These are phyloP conservation scores for Jordanella pulchra DNA, from an alignment of 2,797 vertebrate genomes.

Conservation along the genomic window DNA sequence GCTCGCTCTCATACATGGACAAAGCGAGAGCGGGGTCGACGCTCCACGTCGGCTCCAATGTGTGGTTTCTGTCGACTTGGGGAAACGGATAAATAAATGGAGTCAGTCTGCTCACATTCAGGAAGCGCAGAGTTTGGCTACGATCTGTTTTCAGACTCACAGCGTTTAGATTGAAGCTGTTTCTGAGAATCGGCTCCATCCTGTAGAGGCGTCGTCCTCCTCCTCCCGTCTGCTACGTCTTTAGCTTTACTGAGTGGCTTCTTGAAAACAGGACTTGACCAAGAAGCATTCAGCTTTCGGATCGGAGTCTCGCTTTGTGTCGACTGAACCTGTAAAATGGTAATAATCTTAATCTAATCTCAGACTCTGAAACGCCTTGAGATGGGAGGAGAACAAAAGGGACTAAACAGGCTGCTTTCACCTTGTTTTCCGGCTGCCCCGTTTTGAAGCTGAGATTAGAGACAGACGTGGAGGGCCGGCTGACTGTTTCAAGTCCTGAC, in stretches of 20 bases:
- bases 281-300: not conserved
- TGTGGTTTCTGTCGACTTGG: slow-evolving; percentile 30
- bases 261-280: slow-evolving; percentile 53
- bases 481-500: not conserved
- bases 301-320: not conserved
- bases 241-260: slow-evolving; percentile 36
- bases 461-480: not conserved
- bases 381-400: not conserved
- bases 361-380: not conserved
- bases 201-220: slow-evolving; percentile 40
- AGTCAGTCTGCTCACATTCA: not conserved
- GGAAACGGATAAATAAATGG: not conserved
- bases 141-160: slow-evolving; percentile 27
- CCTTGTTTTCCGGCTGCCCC: slow-evolving; percentile 28
- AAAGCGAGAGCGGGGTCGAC: slow-evolving; percentile 87
- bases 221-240: not conserved
- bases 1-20: slow-evolving; percentile 82
- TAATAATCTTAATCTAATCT: not conserved
- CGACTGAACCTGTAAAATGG: slow-evolving; percentile 19
- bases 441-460: slow-evolving; percentile 13
- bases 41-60: slow-evolving; percentile 88
- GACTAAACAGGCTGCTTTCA: not conserved
- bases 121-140: not conserved
- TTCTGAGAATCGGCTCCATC: slow-evolving; percentile 64
- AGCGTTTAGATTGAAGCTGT: not conserved